Evolutionary conservation across 2,113 vertebrate species (phyloP), one percentile per base, ranked within the genome.

Genomic region (Gavia stellata): DNA sequence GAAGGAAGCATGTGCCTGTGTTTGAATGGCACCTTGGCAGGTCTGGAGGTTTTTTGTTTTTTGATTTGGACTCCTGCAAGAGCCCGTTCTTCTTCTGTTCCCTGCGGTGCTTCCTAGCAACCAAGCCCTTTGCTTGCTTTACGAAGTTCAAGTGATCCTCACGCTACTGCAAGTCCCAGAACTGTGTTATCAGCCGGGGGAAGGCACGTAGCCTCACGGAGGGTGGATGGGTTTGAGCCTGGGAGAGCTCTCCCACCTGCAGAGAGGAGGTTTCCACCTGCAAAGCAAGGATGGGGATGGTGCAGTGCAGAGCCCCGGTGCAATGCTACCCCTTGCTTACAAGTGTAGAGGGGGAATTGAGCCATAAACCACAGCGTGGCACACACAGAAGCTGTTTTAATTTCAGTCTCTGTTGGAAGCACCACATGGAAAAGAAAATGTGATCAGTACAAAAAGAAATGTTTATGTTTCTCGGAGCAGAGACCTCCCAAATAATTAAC

Each of bases 401-500:
- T 95, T 95, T 90, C 79, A 34, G 40, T 23, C 74, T 83, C 82
- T 66, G 71, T 68, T 94, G 88, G 95, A 93, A 83, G 63, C 82
- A 75, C 78, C 20, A 12, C 85, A n/a, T 29, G 88, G 93, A 85
- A 95, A 96, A 92, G 83, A 94, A 94, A 88, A 93, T 59, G 88
- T 45, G 86, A 94, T 89, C 93, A 52, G 88, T 81, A 68, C 89
- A 72, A 94, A 92, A 86, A 94, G 65, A 93, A 94, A 92, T 82
- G 77, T 94, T 96, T 97, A 75, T 56, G 49, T 89, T 96, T 91
- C 88, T 91, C 82, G 86, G 81, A 94, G 70, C 78, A 68, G 87
- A 95, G 88, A 91, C 86, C 94, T 95, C 86, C 94, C 78, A 85
- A 96, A 95, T 91, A 92, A 95, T 95, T 97, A 94, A 88, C 88